phyloP scores from a whole-genome alignment of 2,888 invertebrate species.

The Crepidodera aurea region DNA sequence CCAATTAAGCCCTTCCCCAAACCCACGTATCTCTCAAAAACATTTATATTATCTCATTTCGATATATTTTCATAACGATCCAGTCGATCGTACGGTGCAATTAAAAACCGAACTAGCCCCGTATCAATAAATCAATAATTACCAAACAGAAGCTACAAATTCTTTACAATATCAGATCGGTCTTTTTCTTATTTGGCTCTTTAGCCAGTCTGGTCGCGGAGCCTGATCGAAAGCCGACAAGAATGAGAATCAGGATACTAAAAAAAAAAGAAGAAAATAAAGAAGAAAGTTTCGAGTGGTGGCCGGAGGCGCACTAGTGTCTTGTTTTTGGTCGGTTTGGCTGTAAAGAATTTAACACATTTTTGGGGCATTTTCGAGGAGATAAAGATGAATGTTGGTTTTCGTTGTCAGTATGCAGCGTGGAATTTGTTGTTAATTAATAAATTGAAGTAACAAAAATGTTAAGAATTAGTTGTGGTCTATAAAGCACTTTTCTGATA shows the following conservation, averaged over 20 bases:
- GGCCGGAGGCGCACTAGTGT: slow-evolving; percentile 2
- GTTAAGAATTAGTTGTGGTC: too few species aligned
- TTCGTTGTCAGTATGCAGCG: too few species aligned
- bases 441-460: too few species aligned
- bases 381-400: too few species aligned
- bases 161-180: slow-evolving; percentile 38
- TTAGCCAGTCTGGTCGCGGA: slow-evolving; percentile 33
- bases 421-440: too few species aligned
- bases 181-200: slow-evolving; percentile 29
- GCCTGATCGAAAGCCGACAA: slow-evolving; percentile 32
- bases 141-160: slow-evolving; percentile 41
- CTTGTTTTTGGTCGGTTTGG: not conserved
- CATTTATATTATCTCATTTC: slow-evolving; percentile 5
- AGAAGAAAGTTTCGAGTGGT: slow-evolving; percentile 7
- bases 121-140: slow-evolving; percentile 39
- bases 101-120: slow-evolving; percentile 15
- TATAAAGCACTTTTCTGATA: too few species aligned
- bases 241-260: slow-evolving; percentile 23
- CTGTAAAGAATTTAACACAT: too few species aligned
- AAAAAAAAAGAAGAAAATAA: slow-evolving; percentile 14
- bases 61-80: slow-evolving; percentile 22
- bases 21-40: not conserved
- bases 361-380: too few species aligned
- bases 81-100: slow-evolving; percentile 12
- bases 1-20: too few species aligned